Conservation (phyloP, 2,797 vertebrate species). For the Ara ararauna region DNA sequence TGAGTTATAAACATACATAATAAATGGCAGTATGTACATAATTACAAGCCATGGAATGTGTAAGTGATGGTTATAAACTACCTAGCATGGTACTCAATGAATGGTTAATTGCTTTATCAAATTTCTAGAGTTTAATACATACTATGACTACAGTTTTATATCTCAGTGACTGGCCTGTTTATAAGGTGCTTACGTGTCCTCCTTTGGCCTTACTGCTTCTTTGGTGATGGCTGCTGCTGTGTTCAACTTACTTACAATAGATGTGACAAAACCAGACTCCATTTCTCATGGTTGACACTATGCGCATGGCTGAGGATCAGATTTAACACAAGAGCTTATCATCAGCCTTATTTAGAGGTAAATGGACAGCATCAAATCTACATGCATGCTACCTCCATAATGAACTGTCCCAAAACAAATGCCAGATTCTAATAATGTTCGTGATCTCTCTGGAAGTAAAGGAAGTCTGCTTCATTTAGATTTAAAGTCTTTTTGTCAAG, state of each 20-base stretch:
- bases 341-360: background rate
- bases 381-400: background rate
- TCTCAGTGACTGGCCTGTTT: background rate
- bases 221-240: background rate
- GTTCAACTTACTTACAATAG: background rate
- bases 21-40: background rate
- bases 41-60: background rate
- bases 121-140: background rate
- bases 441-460: background rate
- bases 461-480: background rate
- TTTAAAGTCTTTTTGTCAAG: background rate
- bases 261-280: background rate
- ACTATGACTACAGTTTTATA: background rate
- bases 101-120: background rate
- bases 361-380: background rate
- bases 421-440: background rate
- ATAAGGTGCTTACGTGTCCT: background rate
- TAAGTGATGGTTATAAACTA: background rate
- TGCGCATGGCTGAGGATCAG: background rate
- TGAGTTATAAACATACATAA: background rate
- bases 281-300: background rate
- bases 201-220: background rate
- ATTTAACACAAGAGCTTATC: background rate
- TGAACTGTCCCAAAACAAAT: background rate
- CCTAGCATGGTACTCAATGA: background rate